phyloP scores from a whole-genome alignment of 2,888 invertebrate genomes.

The Cryptocheilus praepositus region DNA sequence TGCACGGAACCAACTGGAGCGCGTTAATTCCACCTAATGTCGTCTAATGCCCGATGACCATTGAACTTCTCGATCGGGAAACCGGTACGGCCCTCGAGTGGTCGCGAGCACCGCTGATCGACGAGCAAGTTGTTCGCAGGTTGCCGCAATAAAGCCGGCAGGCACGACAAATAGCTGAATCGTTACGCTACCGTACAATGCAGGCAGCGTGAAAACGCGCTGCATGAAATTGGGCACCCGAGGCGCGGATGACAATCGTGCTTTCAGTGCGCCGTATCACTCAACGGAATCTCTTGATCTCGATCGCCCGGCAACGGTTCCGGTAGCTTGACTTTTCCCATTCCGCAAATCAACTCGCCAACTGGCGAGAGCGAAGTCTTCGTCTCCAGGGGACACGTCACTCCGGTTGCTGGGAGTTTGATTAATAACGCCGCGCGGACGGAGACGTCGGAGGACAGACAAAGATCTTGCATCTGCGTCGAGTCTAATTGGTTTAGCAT shows the following conservation, averaged over 20 bases:
- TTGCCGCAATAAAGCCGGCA: constrained; percentile 42
- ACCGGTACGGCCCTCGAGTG: constrained; percentile 36
- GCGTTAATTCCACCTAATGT: constrained; percentile 35
- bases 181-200: constrained; percentile 42
- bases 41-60: constrained; percentile 41
- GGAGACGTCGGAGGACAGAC: constrained; percentile 14
- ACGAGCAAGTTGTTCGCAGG: constrained; percentile 27
- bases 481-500: constrained; percentile 31
- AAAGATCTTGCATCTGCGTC: constrained; percentile 21
- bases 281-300: constrained; percentile 12
- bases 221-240: constrained; percentile 26
- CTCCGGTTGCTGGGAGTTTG: constrained; percentile 19
- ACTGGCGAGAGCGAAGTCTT: neutral
- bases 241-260: constrained; percentile 6
- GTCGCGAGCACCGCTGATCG: constrained; percentile 8
- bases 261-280: no score
- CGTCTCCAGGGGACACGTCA: constrained; percentile 1
- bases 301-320: no score
- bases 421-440: constrained; percentile 23
- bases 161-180: constrained; percentile 47
- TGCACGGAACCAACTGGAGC: constrained; percentile 29
- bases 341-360: neutral
- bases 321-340: constrained; percentile 7
- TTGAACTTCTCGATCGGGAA: constrained; percentile 48
- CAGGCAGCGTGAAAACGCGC: constrained; percentile 9